Base-by-base conservation (phyloP, 1,140 invertebrate species). In the Gonioctena quinquepunctata region DNA sequence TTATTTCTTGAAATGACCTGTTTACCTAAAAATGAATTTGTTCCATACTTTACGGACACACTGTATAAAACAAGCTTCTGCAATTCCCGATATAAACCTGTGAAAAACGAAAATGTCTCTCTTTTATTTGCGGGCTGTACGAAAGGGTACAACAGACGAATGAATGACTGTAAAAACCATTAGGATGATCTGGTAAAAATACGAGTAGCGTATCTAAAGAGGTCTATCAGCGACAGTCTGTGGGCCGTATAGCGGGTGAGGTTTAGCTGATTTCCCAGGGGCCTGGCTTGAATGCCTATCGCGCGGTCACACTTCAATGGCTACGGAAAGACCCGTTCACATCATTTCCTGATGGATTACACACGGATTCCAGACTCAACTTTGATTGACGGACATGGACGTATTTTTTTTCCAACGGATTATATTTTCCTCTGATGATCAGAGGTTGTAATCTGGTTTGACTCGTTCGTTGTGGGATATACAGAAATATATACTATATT, bases 281-380 rank as follows among this genome's bases (percentile, higher is more conserved):
- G 80, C 68, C 54, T 68, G 70, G 72, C 74, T 75, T 74, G 72
- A 77, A 75, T 75, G 70, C 69, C 70, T 74, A 72, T 80, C 77
- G 76, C 76, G 74, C 76, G 79, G 79, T 79, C 79, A 81, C 80
- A 79, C 78, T 81, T 81, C 72, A 81, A 81, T 80, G 79, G 76
- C 64, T 73, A 76, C 76, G 72, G 75, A 80, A 80, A 79, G 79
- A 74, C 71, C 78, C 68, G 78, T 77, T 80, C 78, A 73, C 76
- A 77, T 80, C 78, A 77, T 80, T 80, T 80, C 78, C 78, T 80
- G 78, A 80, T 80, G 78, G 78, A 80, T 80, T 80, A 80, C 76
- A 63, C 69, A 42, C 50, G 63, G 66, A 66, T 66, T 69, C 42
- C 50, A 42, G 63, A 18, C 16, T 57, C 56, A 68, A 69, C 69